phyloP scores from a whole-genome alignment of 2,888 invertebrate species.

The Molorchus minor region DNA sequence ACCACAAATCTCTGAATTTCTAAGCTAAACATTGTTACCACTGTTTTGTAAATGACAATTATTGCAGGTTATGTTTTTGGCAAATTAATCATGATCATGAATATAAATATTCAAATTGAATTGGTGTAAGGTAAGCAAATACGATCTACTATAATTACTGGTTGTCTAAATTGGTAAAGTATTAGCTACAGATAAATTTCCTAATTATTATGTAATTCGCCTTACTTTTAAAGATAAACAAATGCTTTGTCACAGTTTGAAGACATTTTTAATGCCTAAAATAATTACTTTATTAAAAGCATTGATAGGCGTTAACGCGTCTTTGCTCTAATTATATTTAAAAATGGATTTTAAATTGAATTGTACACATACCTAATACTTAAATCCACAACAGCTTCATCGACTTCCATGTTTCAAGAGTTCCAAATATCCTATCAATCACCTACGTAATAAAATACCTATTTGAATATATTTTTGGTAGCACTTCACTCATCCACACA shows the following conservation, averaged over 20 bases:
- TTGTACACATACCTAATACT: constrained; percentile 75
- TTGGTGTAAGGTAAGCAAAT: no score
- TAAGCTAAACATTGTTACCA: no score
- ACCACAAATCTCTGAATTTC: no score
- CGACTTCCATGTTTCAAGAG: constrained; percentile 82
- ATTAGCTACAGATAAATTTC: neutral
- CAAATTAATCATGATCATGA: no score
- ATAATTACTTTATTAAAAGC: no score
- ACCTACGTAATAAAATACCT: constrained; percentile 22
- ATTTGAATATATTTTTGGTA: constrained; percentile 16
- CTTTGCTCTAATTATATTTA: no score
- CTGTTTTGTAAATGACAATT: no score
- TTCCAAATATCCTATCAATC: constrained; percentile 29
- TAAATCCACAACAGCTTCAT: constrained; percentile 88
- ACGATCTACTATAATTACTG: neutral
- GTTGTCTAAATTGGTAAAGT: neutral
- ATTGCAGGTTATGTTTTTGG: no score
- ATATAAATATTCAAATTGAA: no score
- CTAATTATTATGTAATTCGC: neutral
- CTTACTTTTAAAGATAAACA: neutral
- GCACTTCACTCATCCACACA: constrained; percentile 23
- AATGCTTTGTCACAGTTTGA: neutral
- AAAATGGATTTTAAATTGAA: neutral
- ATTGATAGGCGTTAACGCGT: no score
- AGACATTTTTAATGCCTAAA: no score